Evolutionary conservation across 1,140 invertebrate genomes (phyloP).

Genomic region (Gyrodactylus bullatarudis): DNA sequence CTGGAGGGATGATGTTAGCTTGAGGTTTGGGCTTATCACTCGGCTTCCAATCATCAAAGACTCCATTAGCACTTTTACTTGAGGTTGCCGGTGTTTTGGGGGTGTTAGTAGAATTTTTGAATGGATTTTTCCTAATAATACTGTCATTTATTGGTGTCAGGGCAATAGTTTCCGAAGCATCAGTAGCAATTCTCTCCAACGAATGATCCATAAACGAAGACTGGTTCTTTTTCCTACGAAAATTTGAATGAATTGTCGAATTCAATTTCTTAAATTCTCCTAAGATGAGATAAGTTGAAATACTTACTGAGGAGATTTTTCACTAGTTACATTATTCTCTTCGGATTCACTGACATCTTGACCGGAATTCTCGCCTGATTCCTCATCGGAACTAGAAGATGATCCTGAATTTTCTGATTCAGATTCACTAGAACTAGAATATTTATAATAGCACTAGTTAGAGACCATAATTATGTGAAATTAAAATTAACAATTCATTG

Average conservation of each 20-base stretch:
- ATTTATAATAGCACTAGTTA: too few relatives aligned
- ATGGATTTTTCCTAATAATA: background rate
- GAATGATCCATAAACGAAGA: background rate
- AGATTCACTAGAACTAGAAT: too few relatives aligned
- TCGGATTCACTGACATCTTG: background rate
- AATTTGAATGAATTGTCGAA: too few relatives aligned
- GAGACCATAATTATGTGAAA: too few relatives aligned
- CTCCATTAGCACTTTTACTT: too few relatives aligned
- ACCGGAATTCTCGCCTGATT: background rate
- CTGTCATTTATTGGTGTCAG: background rate
- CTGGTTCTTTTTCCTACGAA: too few relatives aligned
- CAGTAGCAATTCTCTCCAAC: background rate
- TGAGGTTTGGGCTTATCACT: background rate
- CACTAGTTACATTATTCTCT: too few relatives aligned
- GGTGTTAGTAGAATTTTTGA: background rate
- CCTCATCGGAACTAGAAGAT: background rate
- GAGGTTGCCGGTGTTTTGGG: background rate
- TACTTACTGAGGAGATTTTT: too few relatives aligned
- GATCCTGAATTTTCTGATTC: background rate
- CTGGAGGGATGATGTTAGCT: background rate
- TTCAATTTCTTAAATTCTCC: too few relatives aligned
- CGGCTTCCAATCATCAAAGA: background rate
- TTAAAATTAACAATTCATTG: too few relatives aligned
- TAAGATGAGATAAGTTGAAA: too few relatives aligned
- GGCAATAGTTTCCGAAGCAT: background rate